Evolutionary conservation across 53 echinoderm and acorn worm genomes (phyloP), one percentile per base, ranked within the genome.

Genomic region (Echinometra lucunter): DNA sequence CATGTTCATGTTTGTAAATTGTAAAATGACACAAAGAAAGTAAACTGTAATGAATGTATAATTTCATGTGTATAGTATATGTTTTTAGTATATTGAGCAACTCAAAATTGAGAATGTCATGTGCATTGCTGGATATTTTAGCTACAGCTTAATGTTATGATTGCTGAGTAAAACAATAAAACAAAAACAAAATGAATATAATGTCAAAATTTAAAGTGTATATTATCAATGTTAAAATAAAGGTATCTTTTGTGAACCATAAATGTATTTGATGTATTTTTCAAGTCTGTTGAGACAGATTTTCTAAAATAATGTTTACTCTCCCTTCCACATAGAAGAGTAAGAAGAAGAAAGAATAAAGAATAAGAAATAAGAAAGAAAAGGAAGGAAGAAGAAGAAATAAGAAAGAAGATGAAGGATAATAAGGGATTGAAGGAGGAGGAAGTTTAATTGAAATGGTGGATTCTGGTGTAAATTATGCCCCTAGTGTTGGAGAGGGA

Each of bases 211-310:
- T 60, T 58, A 89, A 23, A 16, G 35, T 89, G 60, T 89, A 89
- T 58, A 57, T 91, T 91, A 91, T 91, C 69, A 91, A 91, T 91
- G 91, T 91, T 91, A n/a, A 44, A 91, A 91, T 91, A 91, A 91
- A 91, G 40, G 69, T 91, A 91, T 91, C 66, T 91, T 91, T 91
- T 91, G 91, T 91, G 91, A 91, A 91, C 45, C 47, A 91, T 60
- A 91, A n/a, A 69, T 69, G 44, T 10, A 23, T 35, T 63, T 37
- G 55, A 32, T 58, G 30, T 58, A 1, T 37, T 89, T 89, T 87
- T 87, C 23, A 49, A 18, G n/a, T 2, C 23, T 44, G 18, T 21
- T 44, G 32, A 35, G 37, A 13, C 0, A 16, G 74, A 12, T 34
- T 35, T 53, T 53, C 49, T 47, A 47, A 47, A 9, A 9, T 47